Percentiles rank a stretch among this genome's conserved stretches.
These are phyloP conservation scores for Prietella phreatophila DNA, from an alignment of 2,113 vertebrate genomes.

Conservation along the genomic window DNA sequence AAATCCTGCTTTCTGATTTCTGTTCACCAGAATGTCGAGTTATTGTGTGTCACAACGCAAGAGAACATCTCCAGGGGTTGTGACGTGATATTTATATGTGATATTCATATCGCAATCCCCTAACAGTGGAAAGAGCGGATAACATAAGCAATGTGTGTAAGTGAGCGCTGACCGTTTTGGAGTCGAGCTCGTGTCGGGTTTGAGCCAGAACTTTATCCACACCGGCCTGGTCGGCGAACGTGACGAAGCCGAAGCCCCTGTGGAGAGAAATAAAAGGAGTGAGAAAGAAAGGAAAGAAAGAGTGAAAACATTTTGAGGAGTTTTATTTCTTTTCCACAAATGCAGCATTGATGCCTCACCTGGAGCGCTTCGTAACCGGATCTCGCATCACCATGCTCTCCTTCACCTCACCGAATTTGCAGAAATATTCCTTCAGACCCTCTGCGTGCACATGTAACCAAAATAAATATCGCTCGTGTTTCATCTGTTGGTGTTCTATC, in stretches of 20 bases:
- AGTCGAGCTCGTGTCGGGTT: constrained; percentile 95
- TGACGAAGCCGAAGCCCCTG: constrained; percentile 99
- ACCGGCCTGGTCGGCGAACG: constrained; percentile 95
- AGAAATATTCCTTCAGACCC: constrained; percentile 98
- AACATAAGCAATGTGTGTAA: background rate
- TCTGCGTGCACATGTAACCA: constrained; percentile 70
- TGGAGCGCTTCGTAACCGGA: constrained; percentile 98
- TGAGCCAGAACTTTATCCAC: constrained; percentile 99
- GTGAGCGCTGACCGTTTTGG: constrained; percentile 91
- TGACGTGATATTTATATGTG: background rate
- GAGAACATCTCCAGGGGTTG: background rate
- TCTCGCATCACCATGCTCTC: constrained; percentile 99
- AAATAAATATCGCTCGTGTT: background rate
- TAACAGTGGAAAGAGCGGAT: background rate
- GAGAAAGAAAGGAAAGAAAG: constrained; percentile 60
- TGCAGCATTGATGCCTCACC: constrained; percentile 77
- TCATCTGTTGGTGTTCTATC: background rate
- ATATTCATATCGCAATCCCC: background rate
- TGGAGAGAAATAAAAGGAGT: constrained; percentile 41
- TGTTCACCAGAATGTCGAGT: background rate
- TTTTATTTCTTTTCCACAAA: background rate
- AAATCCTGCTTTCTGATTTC: background rate
- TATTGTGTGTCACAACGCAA: too few species aligned
- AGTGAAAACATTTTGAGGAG: constrained; percentile 66
- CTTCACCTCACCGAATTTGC: constrained; percentile 99